These are phyloP conservation scores for Anolis apletophallus DNA, from an alignment of 2,797 vertebrate species.

Conservation along the genomic window DNA sequence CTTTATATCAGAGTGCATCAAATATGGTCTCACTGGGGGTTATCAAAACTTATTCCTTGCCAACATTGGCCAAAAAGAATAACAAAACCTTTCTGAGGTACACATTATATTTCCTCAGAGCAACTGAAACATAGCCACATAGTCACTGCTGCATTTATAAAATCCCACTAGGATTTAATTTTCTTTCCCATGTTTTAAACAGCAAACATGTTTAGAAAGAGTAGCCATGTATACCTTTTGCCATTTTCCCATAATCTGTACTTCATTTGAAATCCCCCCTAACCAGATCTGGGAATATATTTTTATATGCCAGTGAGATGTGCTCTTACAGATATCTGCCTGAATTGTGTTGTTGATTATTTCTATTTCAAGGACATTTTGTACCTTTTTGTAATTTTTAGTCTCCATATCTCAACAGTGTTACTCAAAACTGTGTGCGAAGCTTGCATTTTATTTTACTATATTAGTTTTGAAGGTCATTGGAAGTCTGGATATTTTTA, in stretches of 20 bases:
- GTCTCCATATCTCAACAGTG: background rate
- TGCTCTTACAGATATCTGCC: background rate
- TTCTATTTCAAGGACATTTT: background rate
- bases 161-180: background rate
- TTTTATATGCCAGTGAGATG: background rate
- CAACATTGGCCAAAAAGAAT: background rate
- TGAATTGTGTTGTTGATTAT: background rate
- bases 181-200: background rate
- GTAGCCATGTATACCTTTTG: background rate
- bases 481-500: background rate
- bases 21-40: background rate
- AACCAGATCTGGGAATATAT: background rate
- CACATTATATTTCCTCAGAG: constrained; percentile 11
- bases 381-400: background rate
- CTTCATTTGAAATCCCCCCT: background rate
- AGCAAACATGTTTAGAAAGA: background rate
- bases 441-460: too few species aligned
- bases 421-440: background rate
- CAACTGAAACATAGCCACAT: background rate
- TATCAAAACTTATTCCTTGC: constrained; percentile 9
- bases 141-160: background rate
- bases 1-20: background rate
- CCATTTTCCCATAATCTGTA: background rate
- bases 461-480: background rate
- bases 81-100: background rate